These are phyloP conservation scores for Chrosomus eos DNA, from an alignment of 2,797 vertebrate genomes.

Conservation along the genomic window DNA sequence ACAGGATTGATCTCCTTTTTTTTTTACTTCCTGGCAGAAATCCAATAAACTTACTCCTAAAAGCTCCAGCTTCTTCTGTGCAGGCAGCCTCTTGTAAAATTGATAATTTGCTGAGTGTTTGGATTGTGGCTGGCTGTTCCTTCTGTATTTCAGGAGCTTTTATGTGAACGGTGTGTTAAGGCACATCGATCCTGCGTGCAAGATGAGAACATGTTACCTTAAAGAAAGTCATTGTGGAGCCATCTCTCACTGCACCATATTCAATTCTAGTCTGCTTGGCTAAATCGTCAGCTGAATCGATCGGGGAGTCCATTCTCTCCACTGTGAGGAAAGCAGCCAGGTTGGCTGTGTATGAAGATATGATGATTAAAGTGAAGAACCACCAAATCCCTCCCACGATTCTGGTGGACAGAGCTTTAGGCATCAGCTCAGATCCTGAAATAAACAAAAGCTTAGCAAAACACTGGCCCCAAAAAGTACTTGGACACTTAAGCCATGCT, in stretches of 20 bases:
- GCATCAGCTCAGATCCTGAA: conserved; percentile 97
- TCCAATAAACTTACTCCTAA: conserved; percentile 26
- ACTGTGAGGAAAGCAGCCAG: conserved; percentile 97
- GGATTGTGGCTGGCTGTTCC: not conserved
- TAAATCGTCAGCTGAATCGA: conserved; percentile 94
- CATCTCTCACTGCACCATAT: conserved; percentile 94
- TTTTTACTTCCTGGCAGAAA: conserved; percentile 4
- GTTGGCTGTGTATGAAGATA: conserved; percentile 99
- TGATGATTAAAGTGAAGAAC: conserved; percentile 99
- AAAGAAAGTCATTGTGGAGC: conserved; percentile 98
- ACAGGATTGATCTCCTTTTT: conserved; percentile 21
- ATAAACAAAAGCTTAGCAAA: conserved; percentile 38
- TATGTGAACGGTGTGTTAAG: not conserved
- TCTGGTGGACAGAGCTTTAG: conserved; percentile 95
- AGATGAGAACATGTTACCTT: conserved; percentile 80
- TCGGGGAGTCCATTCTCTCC: conserved; percentile 97
- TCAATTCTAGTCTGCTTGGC: conserved; percentile 97
- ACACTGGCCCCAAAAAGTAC: not conserved
- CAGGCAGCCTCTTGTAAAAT: conserved; percentile 19
- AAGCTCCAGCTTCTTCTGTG: conserved; percentile 6
- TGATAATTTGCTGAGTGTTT: conserved; percentile 16
- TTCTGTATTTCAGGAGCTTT: conserved; percentile 28
- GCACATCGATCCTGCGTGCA: conserved; percentile 1
- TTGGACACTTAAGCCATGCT: not conserved
- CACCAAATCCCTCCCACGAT: conserved; percentile 99